Base-by-base conservation (phyloP, 1,140 invertebrate species). In the Magallana angulata region DNA sequence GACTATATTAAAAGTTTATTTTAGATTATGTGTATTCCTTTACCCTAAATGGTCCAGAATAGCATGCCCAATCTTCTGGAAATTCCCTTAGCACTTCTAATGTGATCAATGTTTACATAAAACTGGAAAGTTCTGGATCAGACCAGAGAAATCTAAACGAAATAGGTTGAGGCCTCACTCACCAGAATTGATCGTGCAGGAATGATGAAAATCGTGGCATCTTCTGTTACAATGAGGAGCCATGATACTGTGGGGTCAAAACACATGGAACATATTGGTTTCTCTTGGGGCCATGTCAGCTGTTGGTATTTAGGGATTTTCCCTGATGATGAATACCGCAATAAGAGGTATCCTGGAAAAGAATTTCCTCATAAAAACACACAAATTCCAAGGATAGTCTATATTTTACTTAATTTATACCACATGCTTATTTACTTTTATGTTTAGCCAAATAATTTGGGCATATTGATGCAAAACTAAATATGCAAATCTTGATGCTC, bases 241-340 rank as follows among this genome's bases (percentile, higher is more conserved):
- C 96, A 97, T 81, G 96, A 95, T 60, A 96, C 96, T n/a, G 95
- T 95, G 36, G 96, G 96, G 94, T 97, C 96, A 94, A 97, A 97
- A 92, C 96, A 96, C 86, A 97, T 92, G 86, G 96, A 96, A 89
- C 96, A 95, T 62, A 97, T 96, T 89, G 94, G 93, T 93, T 96
- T 96, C 76, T 95, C 95, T 30, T 93, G 94, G 57, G 96, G 95
- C 97, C 97, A 97, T 89, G 96, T 96, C 87, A 97, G 94, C 91
- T 96, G 96, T 91, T 96, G 97, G n/a, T 97, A 92, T n/a, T 96
- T 94, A 76, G 95, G 96, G 12, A 83, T 58, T 68, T 89, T 85
- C 11, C 91, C 91, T 64, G 80, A 86, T 48, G 90, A 84, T 48
- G 89, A 86, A 71, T 91, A 93, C 16, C 92, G 87, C 30, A 93